Conservation (phyloP, 2,797 vertebrate genomes). For the Onychomys torridus region DNA sequence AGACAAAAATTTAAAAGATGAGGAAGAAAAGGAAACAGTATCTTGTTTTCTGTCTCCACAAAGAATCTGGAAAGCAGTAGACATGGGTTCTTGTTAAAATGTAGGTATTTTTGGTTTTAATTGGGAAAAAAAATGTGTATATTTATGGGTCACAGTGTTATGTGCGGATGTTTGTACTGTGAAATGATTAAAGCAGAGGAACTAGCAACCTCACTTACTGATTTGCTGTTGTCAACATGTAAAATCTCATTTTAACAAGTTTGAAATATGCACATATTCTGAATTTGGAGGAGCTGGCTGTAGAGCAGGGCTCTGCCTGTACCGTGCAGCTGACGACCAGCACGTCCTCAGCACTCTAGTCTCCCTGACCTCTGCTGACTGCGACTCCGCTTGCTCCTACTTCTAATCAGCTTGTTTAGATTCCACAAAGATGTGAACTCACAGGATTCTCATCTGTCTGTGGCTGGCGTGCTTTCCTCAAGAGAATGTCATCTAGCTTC, state of each 20-base stretch:
- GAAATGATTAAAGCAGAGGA: not conserved
- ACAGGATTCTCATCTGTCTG: not conserved
- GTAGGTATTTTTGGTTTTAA: not conserved
- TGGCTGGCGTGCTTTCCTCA: not conserved
- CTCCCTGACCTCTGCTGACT: too few species aligned
- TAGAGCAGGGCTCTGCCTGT: not conserved
- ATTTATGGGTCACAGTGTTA: not conserved
- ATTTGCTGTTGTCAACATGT: not conserved
- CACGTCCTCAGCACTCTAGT: fast-evolving
- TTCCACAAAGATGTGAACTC: not conserved
- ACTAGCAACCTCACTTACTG: not conserved
- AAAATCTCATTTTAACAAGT: not conserved
- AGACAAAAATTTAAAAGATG: not conserved
- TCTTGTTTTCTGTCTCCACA: not conserved
- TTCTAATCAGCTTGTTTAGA: not conserved
- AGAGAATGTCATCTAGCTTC: not conserved
- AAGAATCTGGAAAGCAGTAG: not conserved
- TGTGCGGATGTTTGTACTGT: not conserved
- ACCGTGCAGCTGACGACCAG: not conserved
- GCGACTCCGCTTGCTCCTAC: not conserved
- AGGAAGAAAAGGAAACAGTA: not conserved
- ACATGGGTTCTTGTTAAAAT: not conserved
- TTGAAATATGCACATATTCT: not conserved
- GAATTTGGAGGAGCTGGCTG: too few species aligned
- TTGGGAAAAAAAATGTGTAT: not conserved